These are phyloP conservation scores for Glaucidium brasilianum DNA, from an alignment of 2,113 vertebrate species.

Conservation along the genomic window DNA sequence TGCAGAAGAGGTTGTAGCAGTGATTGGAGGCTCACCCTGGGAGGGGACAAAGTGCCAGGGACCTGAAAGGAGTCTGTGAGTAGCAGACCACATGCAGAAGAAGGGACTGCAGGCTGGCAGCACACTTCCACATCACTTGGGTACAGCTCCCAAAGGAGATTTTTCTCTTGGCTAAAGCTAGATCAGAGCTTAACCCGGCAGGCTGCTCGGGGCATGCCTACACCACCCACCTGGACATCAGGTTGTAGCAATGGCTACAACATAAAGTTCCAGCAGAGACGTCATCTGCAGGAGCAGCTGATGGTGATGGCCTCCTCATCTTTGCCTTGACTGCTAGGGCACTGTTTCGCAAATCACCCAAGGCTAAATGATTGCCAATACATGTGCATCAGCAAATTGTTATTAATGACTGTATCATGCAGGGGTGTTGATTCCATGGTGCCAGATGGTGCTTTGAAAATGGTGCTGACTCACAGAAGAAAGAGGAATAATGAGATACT, in stretches of 20 bases:
- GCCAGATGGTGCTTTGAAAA: slow-evolving; percentile 18
- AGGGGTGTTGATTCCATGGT: not conserved
- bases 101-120: not conserved
- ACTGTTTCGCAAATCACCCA: not conserved
- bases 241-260: not conserved
- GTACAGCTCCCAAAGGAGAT: not conserved
- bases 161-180: not conserved
- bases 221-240: not conserved
- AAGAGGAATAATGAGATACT: not conserved
- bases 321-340: not conserved
- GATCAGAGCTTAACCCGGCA: fast-evolving
- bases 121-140: not conserved
- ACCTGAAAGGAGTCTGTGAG: not conserved
- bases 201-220: no score
- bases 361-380: not conserved
- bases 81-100: not conserved
- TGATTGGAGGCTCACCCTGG: not conserved
- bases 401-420: not conserved
- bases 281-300: not conserved
- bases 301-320: fast-evolving
- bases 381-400: not conserved
- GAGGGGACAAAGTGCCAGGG: not conserved
- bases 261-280: not conserved
- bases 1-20: not conserved
- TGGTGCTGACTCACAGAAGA: slow-evolving; percentile 14